phyloP scores from a whole-genome alignment of 2,797 vertebrate genomes.

The Eulemur albifrons region DNA sequence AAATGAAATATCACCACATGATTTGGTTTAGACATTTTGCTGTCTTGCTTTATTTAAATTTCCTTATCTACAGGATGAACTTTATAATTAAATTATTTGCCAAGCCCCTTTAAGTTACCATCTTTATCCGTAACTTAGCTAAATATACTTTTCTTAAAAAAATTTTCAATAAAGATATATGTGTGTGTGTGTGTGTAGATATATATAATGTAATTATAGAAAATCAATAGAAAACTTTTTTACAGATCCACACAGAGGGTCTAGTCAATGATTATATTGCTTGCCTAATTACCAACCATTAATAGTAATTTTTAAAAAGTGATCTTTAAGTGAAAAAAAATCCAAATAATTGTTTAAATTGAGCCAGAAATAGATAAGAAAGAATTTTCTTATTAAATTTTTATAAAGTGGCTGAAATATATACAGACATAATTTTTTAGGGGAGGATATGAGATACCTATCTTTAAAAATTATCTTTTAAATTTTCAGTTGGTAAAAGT shows the following conservation, averaged over 20 bases:
- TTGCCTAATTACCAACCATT: neutral
- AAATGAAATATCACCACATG: neutral
- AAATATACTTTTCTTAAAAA: neutral
- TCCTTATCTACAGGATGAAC: neutral
- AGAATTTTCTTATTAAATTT: neutral
- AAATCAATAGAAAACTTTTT: neutral
- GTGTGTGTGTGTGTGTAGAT: neutral
- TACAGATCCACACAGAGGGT: neutral
- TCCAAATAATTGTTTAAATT: neutral
- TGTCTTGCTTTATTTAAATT: slow-evolving; percentile 9
- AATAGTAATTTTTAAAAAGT: slow-evolving; percentile 3
- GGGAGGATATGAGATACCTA: neutral
- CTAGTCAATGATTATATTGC: neutral
- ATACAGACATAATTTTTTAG: neutral
- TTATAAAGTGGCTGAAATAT: neutral
- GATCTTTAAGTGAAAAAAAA: neutral
- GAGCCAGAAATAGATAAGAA: neutral
- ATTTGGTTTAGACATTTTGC: neutral
- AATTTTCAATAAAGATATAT: neutral
- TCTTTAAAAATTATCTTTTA: slow-evolving; percentile 24
- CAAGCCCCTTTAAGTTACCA: neutral
- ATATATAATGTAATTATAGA: neutral
- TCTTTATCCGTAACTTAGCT: slow-evolving; percentile 19
- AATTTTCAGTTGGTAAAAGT: neutral
- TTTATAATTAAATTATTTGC: neutral